Conservation (phyloP, 2,113 vertebrate genomes). For the Asarcornis scutulata region DNA sequence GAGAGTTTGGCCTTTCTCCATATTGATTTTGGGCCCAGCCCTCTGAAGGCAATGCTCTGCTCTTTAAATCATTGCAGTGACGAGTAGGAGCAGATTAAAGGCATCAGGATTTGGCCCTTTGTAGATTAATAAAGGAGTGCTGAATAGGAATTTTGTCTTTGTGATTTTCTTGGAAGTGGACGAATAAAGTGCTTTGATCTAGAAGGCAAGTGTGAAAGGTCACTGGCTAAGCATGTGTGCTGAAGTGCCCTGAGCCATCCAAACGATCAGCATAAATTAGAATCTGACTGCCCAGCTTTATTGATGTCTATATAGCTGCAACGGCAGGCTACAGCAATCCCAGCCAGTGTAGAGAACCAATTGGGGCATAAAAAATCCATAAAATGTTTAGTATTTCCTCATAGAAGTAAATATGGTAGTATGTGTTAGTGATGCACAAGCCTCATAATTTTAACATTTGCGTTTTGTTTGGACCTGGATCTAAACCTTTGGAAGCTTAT, state of each 20-base stretch:
- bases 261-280: slow-evolving; percentile 63
- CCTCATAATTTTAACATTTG: background rate
- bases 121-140: slow-evolving; percentile 29
- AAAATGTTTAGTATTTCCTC: slow-evolving; percentile 43
- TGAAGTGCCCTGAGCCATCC: slow-evolving; percentile 61
- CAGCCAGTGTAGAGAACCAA: background rate
- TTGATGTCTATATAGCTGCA: slow-evolving; percentile 56
- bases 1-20: background rate
- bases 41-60: background rate
- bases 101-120: slow-evolving; percentile 31
- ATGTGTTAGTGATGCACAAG: background rate
- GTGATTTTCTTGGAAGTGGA: slow-evolving; percentile 61
- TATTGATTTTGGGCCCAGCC: background rate
- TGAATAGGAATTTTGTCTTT: slow-evolving; percentile 68
- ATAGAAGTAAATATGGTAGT: background rate
- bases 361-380: slow-evolving; percentile 44
- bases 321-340: background rate
- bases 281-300: slow-evolving; percentile 59
- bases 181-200: slow-evolving; percentile 60
- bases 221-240: slow-evolving; percentile 52
- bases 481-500: slow-evolving; percentile 39
- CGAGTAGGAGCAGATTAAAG: slow-evolving; percentile 19
- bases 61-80: slow-evolving; percentile 4
- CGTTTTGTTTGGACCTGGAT: slow-evolving; percentile 47
- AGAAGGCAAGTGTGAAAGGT: slow-evolving; percentile 58